Conservation (phyloP, 2,797 vertebrate species). For the Schizopygopsis malacanthus region DNA sequence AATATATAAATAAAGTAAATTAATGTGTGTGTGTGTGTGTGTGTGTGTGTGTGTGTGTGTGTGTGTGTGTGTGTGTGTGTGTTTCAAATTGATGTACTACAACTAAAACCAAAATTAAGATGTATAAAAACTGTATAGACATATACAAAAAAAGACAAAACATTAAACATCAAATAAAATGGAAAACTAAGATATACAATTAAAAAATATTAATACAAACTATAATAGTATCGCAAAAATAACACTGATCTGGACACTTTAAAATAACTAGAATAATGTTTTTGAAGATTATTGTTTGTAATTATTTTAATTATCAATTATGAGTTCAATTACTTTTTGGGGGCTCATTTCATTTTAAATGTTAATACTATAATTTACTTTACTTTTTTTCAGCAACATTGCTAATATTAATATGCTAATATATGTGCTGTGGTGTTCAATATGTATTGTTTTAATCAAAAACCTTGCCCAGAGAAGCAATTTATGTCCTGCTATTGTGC, state of each 20-base stretch:
- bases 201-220: neutral
- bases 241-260: neutral
- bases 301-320: neutral
- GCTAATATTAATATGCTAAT: neutral
- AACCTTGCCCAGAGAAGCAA: neutral
- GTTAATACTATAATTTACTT: neutral
- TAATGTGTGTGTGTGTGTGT: no score
- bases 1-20: neutral
- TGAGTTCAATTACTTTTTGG: neutral
- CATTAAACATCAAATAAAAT: neutral
- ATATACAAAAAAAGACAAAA: neutral
- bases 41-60: no score
- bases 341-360: neutral
- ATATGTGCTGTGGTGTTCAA: slow-evolving; percentile 3
- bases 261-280: neutral
- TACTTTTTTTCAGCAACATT: neutral
- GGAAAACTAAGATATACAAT: neutral
- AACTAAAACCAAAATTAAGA: no score
- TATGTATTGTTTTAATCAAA: slow-evolving; percentile 9
- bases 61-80: no score
- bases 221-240: neutral
- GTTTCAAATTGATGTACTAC: no score
- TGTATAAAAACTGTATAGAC: neutral
- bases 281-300: neutral
- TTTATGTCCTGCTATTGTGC: slow-evolving; percentile 7